These are phyloP conservation scores for Diarsia mendica DNA, from an alignment of 2,888 invertebrate genomes.

Conservation along the genomic window DNA sequence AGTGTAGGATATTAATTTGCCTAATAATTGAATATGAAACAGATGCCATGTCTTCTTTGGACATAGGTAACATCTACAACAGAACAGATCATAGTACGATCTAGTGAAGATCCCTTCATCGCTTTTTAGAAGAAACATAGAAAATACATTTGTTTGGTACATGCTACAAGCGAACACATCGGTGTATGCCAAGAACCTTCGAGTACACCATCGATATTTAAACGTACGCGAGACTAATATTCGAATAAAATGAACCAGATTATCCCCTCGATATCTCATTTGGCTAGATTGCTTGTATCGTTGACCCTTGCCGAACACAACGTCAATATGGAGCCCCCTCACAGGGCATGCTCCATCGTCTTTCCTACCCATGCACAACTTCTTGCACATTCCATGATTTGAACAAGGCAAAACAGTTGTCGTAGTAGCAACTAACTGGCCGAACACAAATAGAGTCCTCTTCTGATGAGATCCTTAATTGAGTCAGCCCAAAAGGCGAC, in stretches of 20 bases:
- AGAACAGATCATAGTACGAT: too few species aligned
- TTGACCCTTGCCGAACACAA: not conserved
- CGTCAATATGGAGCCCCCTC: not conserved
- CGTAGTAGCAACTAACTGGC: not conserved
- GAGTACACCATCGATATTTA: not conserved
- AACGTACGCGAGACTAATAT: not conserved
- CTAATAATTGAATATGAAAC: not conserved
- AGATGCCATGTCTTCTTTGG: slow-evolving; percentile 24
- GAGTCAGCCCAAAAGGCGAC: too few species aligned
- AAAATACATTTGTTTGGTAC: too few species aligned
- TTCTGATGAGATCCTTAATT: too few species aligned
- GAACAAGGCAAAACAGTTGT: not conserved
- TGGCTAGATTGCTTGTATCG: not conserved
- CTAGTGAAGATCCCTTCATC: not conserved
- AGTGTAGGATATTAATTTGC: not conserved
- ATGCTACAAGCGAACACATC: too few species aligned
- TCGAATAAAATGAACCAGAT: not conserved
- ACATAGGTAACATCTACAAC: too few species aligned
- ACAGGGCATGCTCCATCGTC: not conserved
- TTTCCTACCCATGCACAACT: not conserved
- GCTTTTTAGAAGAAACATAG: too few species aligned
- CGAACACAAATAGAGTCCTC: not conserved
- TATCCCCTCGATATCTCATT: not conserved
- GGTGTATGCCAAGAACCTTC: not conserved
- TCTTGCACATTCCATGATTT: not conserved